Base-by-base conservation (phyloP, 2,113 vertebrate species). In the Daphoenositta chrysoptera region DNA sequence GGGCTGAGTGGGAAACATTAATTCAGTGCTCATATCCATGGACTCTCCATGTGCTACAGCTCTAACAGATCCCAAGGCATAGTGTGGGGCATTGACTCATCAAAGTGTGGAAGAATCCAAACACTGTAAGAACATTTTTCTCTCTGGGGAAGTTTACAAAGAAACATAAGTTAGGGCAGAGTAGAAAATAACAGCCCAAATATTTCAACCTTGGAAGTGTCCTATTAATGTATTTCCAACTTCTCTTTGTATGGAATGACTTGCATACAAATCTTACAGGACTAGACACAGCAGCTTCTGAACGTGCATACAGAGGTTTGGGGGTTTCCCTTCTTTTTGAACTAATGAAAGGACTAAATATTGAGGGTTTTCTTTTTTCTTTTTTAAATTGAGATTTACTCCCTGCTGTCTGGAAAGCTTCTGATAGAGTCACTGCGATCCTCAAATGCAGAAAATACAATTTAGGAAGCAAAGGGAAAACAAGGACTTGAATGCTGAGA, bases 161-260 rank as follows among this genome's bases (percentile, higher is more conserved):
- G 80, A 56, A 82, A 93, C 77, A 65, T 40, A 83, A 87, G 60
- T 83, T 70, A 81, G 60, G 64, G 51, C 22, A 92, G 64, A 92
- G 33, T 9, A 90, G 66, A 92, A 94, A 81, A 90, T 70, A 93
- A 95, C 4, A 5, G 58, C 51, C 42, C 68, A 82, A 83, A 89
- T 83, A 89, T 56, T 89, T 84, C 94, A 96, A 70, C 89, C 83
- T 85, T 94, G 87, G 58, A 78, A 83, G 54, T n/a, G 58, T 85
- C 73, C 81, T 93, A 48, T 44, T 81, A 91, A 89, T 45, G n/a
- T 50, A 79, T 75, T 89, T 93, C 53, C 93, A 94, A 17, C 81
- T 87, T 83, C 66, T 91, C 66, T 72, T 89, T 87, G 37, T 87
- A 39, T 65, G 83, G 57, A 91, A 94, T 83, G 81, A 94, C 87